Evolutionary conservation across 1,140 invertebrate genomes (phyloP).

Genomic region (Cydia amplana): DNA sequence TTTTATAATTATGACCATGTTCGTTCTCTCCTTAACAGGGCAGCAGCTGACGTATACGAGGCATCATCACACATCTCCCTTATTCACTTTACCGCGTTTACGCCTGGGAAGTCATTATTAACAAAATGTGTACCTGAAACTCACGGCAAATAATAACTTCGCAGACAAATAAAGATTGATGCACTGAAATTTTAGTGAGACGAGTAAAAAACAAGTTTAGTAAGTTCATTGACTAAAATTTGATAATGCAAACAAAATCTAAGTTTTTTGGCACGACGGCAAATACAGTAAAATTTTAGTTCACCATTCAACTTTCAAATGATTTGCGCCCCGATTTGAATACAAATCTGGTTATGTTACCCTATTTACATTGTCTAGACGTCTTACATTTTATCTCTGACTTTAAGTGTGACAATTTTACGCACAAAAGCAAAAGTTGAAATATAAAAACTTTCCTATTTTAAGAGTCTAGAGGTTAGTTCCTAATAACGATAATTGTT

Average conservation of each 20-base stretch:
- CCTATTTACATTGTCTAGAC: background rate
- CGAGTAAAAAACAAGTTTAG: background rate
- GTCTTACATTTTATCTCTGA: background rate
- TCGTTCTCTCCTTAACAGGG: no score
- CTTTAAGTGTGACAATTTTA: background rate
- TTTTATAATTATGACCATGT: no score
- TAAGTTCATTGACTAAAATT: no score
- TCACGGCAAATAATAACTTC: no score
- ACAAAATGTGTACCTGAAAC: no score
- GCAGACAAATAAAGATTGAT: background rate
- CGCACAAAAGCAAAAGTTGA: background rate
- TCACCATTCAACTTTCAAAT: background rate
- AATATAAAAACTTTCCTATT: background rate
- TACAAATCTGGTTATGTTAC: background rate
- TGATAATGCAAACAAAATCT: background rate
- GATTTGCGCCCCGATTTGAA: background rate
- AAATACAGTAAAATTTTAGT: conserved; percentile 11
- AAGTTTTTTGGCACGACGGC: conserved; percentile 5
- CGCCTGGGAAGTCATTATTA: no score
- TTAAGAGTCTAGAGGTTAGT: background rate
- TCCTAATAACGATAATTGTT: background rate
- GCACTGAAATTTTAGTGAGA: background rate
- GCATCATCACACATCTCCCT: no score
- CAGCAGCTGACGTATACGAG: no score
- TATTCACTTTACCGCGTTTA: no score